Evolutionary conservation across 2,888 invertebrate species (phyloP).

Genomic region (Julus scanicus): DNA sequence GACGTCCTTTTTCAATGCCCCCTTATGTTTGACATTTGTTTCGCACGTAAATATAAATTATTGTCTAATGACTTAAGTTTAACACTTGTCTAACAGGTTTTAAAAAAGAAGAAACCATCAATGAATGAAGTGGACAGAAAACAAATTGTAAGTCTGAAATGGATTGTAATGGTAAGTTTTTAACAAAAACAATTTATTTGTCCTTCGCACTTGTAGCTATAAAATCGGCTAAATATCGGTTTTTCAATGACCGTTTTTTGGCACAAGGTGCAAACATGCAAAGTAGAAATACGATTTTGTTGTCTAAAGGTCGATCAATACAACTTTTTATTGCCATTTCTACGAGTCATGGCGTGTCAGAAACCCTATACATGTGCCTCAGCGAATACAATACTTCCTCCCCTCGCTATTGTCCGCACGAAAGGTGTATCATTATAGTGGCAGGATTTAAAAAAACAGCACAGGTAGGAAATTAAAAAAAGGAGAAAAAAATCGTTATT

Average conservation of each 20-base stretch:
- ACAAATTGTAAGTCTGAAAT: not conserved
- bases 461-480: slow-evolving; percentile 34
- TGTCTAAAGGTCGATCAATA: slow-evolving; percentile 24
- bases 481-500: not conserved
- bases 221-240: slow-evolving; percentile 6
- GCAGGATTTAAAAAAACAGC: slow-evolving; percentile 30
- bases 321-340: slow-evolving; percentile 9
- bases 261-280: not conserved
- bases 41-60: no score
- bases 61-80: no score
- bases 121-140: not conserved
- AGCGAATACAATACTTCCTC: slow-evolving; percentile 40
- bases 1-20: no score
- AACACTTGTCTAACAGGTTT: no score
- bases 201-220: not conserved
- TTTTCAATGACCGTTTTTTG: slow-evolving; percentile 23
- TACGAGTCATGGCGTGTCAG: slow-evolving; percentile 40
- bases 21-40: no score
- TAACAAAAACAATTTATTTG: not conserved
- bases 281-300: not conserved
- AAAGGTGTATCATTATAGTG: slow-evolving; percentile 18
- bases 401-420: slow-evolving; percentile 25
- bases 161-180: not conserved
- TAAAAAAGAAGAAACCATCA: no score
- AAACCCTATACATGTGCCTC: not conserved